Base-by-base conservation (phyloP, 2,797 vertebrate genomes). In the Lagorchestes hirsutus region DNA sequence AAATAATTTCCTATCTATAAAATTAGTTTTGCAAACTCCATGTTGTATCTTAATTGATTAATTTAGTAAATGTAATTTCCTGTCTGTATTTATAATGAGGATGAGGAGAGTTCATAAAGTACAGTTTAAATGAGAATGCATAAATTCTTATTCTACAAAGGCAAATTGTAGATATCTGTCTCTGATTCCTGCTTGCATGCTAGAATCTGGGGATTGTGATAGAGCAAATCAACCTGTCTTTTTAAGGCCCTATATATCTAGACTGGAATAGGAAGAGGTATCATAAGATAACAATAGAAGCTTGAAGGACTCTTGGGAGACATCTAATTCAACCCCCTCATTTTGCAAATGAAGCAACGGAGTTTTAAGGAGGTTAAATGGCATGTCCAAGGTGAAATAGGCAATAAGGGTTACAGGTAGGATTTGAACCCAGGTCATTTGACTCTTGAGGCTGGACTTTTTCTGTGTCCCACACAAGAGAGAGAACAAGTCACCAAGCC, bases 81-180 rank as follows among this genome's bases (percentile, higher is more conserved):
- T 96, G 57, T 93, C 96, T 16, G 58, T 96, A 54, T 96, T 95
- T 90, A 93, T 91, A 54, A 40, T 94, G 18, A 24, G 94, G 55
- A 96, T 13, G 16, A 90, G 96, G 93, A 95, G 82, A 54, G 96
- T 57, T 96, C 95, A 87, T 95, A 54, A 92, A 96, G 52, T 94
- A 46, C 91, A 59, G 54, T 10, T 97, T 95, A 97, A 97, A 95
- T 94, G 96, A 97, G 94, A 50, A 94, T 16, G 90, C 90, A 82
- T 0, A 90, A 91, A 92, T 95, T 96, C 96, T 93, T 90, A 96
- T 94, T 94, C 55, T 27, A 14, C 28, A 90, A 90, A 16, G 91
- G 82, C 8, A 67, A 95, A 54, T 92, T 94, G 93, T 46, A 95
- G 90, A 90, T 34, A 54, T 93, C 93, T 94, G 94, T 96, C 96